Evolutionary conservation across 64 coral and sea anemone genomes (phyloP).

Genomic region (Montipora efflorescens): DNA sequence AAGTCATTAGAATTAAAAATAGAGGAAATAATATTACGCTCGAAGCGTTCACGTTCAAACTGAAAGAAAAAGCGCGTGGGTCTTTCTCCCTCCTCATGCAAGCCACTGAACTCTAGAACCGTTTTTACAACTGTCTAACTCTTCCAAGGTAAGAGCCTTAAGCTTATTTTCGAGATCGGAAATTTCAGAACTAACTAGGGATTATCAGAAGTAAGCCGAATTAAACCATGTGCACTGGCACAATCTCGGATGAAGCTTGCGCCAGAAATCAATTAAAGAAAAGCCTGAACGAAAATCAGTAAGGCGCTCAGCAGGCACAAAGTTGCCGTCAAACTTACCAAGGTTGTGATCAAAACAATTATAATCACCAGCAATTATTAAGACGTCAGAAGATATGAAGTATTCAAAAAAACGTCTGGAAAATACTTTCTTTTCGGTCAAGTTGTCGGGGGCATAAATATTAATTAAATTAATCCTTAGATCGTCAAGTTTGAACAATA

Average conservation of each 20-base stretch:
- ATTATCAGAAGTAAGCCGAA: neutral
- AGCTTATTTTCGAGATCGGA: neutral
- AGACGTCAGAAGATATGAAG: neutral
- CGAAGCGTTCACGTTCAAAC: no score
- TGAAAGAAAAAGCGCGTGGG: no score
- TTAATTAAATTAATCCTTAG: neutral
- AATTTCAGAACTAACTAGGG: neutral
- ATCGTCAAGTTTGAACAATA: neutral
- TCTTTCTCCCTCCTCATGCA: no score
- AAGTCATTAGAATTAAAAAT: no score
- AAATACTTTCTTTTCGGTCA: neutral
- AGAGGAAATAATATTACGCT: no score
- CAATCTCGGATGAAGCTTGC: neutral
- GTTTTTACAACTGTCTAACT: no score
- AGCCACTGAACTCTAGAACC: no score
- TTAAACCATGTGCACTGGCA: constrained; percentile 33
- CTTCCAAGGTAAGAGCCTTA: neutral
- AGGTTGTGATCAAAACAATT: neutral
- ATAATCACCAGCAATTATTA: neutral
- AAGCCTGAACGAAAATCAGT: neutral
- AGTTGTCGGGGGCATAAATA: neutral
- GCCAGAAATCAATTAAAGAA: constrained; percentile 33
- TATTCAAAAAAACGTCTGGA: neutral
- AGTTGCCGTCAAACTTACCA: neutral
- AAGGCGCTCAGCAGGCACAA: neutral